A percentile compares a stretch with the other conserved stretches of the same genome.
These are phyloP conservation scores for Sebastes minor DNA, from an alignment of 2,797 vertebrate species.

Conservation along the genomic window DNA sequence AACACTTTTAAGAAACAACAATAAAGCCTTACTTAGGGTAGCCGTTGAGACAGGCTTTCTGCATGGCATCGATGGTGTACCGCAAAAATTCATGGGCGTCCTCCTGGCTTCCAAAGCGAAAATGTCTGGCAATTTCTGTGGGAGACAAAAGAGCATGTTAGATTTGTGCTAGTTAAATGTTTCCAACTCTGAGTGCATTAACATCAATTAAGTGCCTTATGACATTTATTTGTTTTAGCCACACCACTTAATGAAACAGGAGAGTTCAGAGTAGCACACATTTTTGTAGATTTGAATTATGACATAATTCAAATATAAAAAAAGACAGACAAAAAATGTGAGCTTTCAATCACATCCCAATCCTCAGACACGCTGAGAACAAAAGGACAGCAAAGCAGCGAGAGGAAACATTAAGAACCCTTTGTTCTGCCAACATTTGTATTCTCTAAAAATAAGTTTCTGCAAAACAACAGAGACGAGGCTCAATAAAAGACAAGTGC, in stretches of 20 bases:
- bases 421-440: background rate
- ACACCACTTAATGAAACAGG: background rate
- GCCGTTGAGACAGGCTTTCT: slow-evolving; percentile 93
- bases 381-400: background rate
- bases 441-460: background rate
- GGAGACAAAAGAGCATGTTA: slow-evolving; percentile 13
- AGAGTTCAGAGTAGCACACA: background rate
- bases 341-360: background rate
- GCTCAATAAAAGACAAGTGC: background rate
- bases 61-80: slow-evolving; percentile 96
- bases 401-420: background rate
- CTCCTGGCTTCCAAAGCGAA: slow-evolving; percentile 94
- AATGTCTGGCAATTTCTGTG: slow-evolving; percentile 93
- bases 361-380: background rate
- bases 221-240: background rate
- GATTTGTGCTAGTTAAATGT: background rate
- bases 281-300: background rate
- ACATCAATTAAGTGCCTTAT: background rate
- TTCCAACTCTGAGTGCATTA: background rate
- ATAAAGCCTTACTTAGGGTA: slow-evolving; percentile 86
- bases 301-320: background rate
- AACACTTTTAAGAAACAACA: background rate
- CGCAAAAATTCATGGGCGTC: slow-evolving; percentile 96
- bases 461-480: background rate
- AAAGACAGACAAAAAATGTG: no score